Evolutionary conservation across 2,113 vertebrate species (phyloP), one percentile per base, ranked within the genome.

Genomic region (Stercorarius parasiticus): DNA sequence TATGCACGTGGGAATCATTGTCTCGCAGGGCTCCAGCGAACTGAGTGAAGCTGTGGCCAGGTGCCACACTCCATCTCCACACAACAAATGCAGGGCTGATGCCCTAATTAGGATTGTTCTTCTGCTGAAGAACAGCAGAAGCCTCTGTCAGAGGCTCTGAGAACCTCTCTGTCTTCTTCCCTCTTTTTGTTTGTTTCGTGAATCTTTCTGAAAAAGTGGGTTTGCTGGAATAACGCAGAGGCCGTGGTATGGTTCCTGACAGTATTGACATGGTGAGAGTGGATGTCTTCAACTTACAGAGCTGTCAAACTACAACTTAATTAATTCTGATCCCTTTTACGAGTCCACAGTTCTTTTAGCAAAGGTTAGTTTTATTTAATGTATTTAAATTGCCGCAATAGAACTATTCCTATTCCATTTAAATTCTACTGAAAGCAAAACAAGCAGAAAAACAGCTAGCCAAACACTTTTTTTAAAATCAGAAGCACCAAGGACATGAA

Each of bases 1-100:
- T n/a, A 4, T 2, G 10, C 6, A 9, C 0, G 0, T 11, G 17
- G 20, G 11, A 65, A n/a, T 58, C 23, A 2, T 1, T 21, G 8
- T 40, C 40, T 56, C 0, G 0, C 27, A 15, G 22, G 18, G 12
- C 2, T 2, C 8, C 9, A 11, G 19, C 2, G 5, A 56, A 34
- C 36, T n/a, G 2, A 0, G 22, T 17, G 19, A 56, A 56, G 23
- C 16, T 62, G 34, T 23, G 34, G n/a, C 38, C n/a, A 25, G 19
- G 14, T 29, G 40, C 27, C 49, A 40, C 21, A 30, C 38, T 26
- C 27, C 10, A 30, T 43, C 12, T 27, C 7, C 38, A 27, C 2
- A 4, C 32, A 47, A 23, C 38, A 13, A 47, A 40, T 17, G 34
- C 23, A 36, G 20, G 23, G 9, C 29, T 0, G 0, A 21, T 45